Evolutionary conservation across 2,888 invertebrate genomes (phyloP), one percentile per base, ranked within the genome.

Genomic region (Pyrrhia umbra): DNA sequence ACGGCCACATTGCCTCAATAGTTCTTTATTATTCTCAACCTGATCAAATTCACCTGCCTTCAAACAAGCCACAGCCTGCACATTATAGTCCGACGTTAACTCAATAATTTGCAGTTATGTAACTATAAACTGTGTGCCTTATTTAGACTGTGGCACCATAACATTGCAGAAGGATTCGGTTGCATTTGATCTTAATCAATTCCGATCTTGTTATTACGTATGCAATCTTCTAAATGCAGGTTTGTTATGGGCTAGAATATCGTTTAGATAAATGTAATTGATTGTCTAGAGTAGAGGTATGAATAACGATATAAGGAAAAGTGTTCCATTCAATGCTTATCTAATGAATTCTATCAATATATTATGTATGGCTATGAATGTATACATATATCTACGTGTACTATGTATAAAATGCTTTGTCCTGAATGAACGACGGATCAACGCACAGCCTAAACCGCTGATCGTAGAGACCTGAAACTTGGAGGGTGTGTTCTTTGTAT

Each of bases 191-290:
- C 43, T 67, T 42, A 43, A 58, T 73, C 51, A 58, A 51, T 39
- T 49, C 15, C 30, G 49, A 59, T 59, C 43, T 45, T 37, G 47
- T 59, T 58, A 58, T 69, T 59, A 43, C n/a, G 40, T 59, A 51
- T 55, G 52, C 61, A 74, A 59, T 74, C 49, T 54, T 68, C 52
- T 74, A 68, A 34, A 50, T 50, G 67, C 68, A 50, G 34, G 60
- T 68, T 66, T 49, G 68, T 74, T 74, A 25, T 8, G 42, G 45
- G 34, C 49, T 68, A 27, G 49, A 40, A 67, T 72, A 60, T 42
- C 71, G 46, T 60, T 46, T 15, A 49, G 52, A 74, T 67, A 50
- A 67, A 16, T 52, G 71, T 52, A 54, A 69, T 65, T 39, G 68
- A 50, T 74, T 67, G 51, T 45, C 13, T 13, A n/a, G n/a, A n/a